Evolutionary conservation across 2,113 vertebrate species (phyloP).

Genomic region (Pseudonaja textilis): DNA sequence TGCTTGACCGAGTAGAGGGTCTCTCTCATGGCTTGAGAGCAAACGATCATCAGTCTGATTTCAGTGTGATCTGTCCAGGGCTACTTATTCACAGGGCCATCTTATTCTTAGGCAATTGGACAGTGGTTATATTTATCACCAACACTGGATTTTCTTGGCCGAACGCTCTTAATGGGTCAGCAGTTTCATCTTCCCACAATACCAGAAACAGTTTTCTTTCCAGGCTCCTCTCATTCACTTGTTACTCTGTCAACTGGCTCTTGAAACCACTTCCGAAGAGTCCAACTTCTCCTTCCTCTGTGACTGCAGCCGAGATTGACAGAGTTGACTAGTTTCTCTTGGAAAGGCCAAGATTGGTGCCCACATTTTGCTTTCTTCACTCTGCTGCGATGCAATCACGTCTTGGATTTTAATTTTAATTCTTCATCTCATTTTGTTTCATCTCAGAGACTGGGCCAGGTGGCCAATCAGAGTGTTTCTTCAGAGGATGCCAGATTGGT

Average conservation of each 20-base stretch:
- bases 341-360: background rate
- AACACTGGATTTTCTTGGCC: background rate
- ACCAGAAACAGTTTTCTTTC: background rate
- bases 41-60: background rate
- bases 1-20: background rate
- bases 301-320: background rate
- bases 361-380: background rate
- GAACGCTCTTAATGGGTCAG: background rate
- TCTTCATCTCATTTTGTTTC: background rate
- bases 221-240: background rate
- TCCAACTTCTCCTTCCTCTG: background rate
- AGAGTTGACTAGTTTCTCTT: background rate
- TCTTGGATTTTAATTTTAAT: background rate
- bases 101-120: background rate
- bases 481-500: background rate
- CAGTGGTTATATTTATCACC: background rate
- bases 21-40: background rate
- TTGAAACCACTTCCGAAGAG: background rate
- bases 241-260: background rate
- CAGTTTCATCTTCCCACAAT: background rate
- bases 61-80: background rate
- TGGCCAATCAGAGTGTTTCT: background rate
- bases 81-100: background rate
- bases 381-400: background rate
- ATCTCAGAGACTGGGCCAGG: background rate